These are phyloP conservation scores for Poecile atricapillus DNA, from an alignment of 2,113 vertebrate species.

Conservation along the genomic window DNA sequence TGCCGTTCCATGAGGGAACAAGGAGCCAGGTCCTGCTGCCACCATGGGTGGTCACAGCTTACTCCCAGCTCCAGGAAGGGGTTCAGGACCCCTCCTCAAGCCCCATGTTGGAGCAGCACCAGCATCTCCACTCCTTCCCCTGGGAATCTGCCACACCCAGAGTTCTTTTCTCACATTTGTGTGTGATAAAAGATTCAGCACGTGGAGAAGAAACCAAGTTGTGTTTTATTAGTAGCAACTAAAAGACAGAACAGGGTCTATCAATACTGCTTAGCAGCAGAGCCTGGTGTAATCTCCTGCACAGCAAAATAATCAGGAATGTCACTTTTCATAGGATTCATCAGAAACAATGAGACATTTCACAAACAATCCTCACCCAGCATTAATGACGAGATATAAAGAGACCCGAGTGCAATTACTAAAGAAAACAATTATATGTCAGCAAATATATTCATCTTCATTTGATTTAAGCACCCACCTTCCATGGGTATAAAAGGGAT, in stretches of 20 bases:
- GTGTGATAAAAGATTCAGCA: not conserved
- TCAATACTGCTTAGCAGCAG: slow-evolving; percentile 2
- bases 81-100: not conserved
- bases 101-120: not conserved
- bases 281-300: not conserved
- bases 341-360: slow-evolving; percentile 36
- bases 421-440: slow-evolving; percentile 52
- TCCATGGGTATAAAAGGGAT: not conserved
- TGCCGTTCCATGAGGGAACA: not conserved
- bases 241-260: not conserved
- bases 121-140: not conserved
- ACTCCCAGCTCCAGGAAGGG: not conserved
- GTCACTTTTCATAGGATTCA: slow-evolving; percentile 43
- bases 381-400: not conserved
- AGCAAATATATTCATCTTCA: slow-evolving; percentile 47
- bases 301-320: slow-evolving; percentile 20
- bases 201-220: not conserved
- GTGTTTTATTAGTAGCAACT: not conserved
- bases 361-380: not conserved
- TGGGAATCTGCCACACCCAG: not conserved
- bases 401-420: slow-evolving; percentile 35
- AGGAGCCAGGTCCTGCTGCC: not conserved
- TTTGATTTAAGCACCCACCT: slow-evolving; percentile 16
- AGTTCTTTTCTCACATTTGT: not conserved
- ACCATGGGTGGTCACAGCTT: not conserved